These are phyloP conservation scores for Grammomys dolichurus DNA, from an alignment of 2,113 vertebrate genomes.

Conservation along the genomic window DNA sequence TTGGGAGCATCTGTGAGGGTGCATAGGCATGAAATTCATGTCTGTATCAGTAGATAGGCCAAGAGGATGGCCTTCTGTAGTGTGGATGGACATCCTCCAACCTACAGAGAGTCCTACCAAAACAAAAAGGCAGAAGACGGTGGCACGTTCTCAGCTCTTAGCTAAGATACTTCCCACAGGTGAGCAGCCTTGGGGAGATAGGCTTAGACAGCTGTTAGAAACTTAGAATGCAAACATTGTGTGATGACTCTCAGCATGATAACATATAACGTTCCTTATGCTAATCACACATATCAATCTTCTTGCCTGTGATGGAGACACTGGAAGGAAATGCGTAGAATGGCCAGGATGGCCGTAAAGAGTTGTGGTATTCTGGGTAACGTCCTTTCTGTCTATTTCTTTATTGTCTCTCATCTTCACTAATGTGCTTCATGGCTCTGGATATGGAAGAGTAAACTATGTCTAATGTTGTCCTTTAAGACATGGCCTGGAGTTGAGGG, in stretches of 20 bases:
- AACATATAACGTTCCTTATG: too few species aligned
- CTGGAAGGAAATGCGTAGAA: not conserved
- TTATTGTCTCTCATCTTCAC: not conserved
- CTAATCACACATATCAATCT: too few species aligned
- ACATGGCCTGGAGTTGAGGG: not conserved
- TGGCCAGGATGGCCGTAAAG: not conserved
- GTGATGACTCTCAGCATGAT: too few species aligned
- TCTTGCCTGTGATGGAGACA: not conserved
- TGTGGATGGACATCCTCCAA: not conserved
- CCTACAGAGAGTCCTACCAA: too few species aligned
- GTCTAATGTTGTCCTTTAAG: not conserved
- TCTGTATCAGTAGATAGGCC: not conserved
- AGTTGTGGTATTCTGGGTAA: slow-evolving; percentile 13
- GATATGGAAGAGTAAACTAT: slow-evolving; percentile 25
- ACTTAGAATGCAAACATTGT: too few species aligned
- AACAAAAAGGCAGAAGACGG: not conserved
- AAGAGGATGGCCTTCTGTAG: too few species aligned
- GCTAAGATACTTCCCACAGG: too few species aligned
- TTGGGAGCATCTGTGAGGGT: not conserved
- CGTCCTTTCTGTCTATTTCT: not conserved
- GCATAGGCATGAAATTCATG: not conserved
- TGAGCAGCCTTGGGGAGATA: too few species aligned
- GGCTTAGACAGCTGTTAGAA: too few species aligned
- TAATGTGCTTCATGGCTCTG: not conserved
- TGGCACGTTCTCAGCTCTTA: too few species aligned